Evolutionary conservation across 2,888 invertebrate genomes (phyloP).

Genomic region (Pherbina coryleti): DNA sequence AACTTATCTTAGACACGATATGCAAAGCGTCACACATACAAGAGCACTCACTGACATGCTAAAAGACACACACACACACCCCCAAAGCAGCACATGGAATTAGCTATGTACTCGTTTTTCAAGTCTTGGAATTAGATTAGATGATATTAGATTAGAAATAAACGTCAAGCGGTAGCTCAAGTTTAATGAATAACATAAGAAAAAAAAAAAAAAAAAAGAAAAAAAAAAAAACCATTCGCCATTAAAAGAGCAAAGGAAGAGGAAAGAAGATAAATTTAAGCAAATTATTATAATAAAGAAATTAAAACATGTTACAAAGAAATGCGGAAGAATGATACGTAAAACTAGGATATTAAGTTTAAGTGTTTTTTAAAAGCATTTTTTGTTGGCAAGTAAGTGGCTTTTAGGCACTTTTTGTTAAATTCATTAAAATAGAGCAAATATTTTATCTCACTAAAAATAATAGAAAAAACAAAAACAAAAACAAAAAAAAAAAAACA

Average conservation of each 20-base stretch:
- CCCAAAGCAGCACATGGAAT: not conserved
- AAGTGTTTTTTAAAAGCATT: too few species aligned
- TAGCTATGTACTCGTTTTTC: too few species aligned
- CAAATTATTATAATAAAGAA: not conserved
- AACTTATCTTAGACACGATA: too few species aligned
- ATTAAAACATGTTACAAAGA: not conserved
- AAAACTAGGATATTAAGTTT: not conserved
- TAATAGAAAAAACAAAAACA: too few species aligned
- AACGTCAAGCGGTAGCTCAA: too few species aligned
- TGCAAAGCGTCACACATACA: not conserved
- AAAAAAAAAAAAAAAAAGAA: not conserved
- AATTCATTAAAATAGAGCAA: too few species aligned
- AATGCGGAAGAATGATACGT: not conserved
- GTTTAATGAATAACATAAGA: not conserved
- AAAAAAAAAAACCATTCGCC: not conserved
- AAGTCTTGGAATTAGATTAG: too few species aligned
- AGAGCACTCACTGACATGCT: not conserved
- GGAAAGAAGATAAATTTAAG: not conserved
- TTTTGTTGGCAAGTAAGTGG: too few species aligned
- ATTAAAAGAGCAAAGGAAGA: not conserved
- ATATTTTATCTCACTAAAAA: too few species aligned
- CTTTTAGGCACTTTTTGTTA: too few species aligned
- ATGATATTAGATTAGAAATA: too few species aligned
- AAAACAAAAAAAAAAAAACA: too few species aligned
- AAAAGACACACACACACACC: not conserved